Conservation (phyloP, 2,888 invertebrate species). For the Muschampia plurimacula region DNA sequence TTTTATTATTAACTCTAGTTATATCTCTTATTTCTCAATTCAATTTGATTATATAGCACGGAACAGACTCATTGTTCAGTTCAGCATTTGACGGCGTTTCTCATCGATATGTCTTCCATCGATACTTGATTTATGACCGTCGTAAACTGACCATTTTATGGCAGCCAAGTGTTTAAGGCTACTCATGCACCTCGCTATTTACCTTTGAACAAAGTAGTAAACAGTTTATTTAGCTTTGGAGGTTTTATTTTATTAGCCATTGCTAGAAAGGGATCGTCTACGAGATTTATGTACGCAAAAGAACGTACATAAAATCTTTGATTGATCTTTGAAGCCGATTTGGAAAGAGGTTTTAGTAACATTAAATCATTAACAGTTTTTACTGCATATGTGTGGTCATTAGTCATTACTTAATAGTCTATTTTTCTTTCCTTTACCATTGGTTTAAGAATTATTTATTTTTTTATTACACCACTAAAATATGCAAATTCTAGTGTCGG, state of each 20-base stretch:
- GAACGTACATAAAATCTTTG: slow-evolving; percentile 3
- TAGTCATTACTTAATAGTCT: background rate
- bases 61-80: slow-evolving; percentile 12
- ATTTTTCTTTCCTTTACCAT: background rate
- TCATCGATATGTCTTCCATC: slow-evolving; percentile 56
- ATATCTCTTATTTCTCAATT: too few species aligned
- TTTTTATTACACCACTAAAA: too few species aligned
- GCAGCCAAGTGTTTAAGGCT: slow-evolving; percentile 59
- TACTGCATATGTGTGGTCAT: background rate
- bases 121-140: slow-evolving; percentile 74
- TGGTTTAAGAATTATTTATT: too few species aligned
- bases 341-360: background rate
- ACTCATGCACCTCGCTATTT: slow-evolving; percentile 49
- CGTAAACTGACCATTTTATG: slow-evolving; percentile 77
- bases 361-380: background rate
- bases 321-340: slow-evolving; percentile 35
- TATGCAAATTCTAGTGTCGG: too few species aligned
- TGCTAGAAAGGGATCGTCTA: slow-evolving; percentile 37
- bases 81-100: slow-evolving; percentile 13
- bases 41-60: background rate
- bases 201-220: slow-evolving; percentile 58
- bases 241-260: slow-evolving; percentile 53
- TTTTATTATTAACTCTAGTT: too few species aligned
- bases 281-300: slow-evolving; percentile 36
- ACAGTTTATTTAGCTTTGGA: slow-evolving; percentile 50